Evolutionary conservation across 2,113 vertebrate genomes (phyloP).

Genomic region (Rhinolophus ferrumequinum): DNA sequence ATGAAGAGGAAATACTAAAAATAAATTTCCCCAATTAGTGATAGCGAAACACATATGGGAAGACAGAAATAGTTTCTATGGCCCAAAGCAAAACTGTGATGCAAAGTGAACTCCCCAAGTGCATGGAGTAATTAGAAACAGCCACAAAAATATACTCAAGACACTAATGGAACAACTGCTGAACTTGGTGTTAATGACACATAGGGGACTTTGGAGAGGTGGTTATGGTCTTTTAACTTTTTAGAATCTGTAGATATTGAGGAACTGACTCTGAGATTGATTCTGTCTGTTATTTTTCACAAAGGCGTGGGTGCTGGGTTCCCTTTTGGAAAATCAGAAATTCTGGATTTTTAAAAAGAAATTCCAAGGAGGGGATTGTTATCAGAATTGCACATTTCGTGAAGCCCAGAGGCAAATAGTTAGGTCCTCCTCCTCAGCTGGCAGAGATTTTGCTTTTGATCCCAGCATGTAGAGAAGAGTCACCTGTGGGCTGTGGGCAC

Average conservation of each 20-base stretch:
- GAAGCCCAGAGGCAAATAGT: neutral
- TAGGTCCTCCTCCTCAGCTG: neutral
- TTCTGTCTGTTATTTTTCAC: neutral
- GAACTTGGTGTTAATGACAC: neutral
- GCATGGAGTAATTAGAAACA: slow-evolving; percentile 72
- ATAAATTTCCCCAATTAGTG: slow-evolving; percentile 76
- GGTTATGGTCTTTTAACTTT: neutral
- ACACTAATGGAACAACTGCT: neutral
- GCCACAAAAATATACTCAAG: slow-evolving; percentile 55
- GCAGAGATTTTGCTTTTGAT: neutral
- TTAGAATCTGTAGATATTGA: neutral
- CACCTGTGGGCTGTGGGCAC: slow-evolving; percentile 13
- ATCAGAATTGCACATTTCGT: neutral
- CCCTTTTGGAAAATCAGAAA: slow-evolving; percentile 5
- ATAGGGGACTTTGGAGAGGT: neutral
- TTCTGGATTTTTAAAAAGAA: neutral
- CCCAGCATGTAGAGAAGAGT: neutral
- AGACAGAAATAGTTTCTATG: slow-evolving; percentile 69
- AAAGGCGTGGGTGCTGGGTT: neutral
- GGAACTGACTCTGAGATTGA: neutral
- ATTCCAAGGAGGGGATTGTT: neutral
- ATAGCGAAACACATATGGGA: slow-evolving; percentile 71
- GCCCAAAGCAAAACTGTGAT: slow-evolving; percentile 63
- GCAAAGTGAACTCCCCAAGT: slow-evolving; percentile 63
- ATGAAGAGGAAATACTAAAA: slow-evolving; percentile 75